Evolutionary conservation across 1,140 invertebrate species (phyloP).

Genomic region (Mesaphorura yosii): DNA sequence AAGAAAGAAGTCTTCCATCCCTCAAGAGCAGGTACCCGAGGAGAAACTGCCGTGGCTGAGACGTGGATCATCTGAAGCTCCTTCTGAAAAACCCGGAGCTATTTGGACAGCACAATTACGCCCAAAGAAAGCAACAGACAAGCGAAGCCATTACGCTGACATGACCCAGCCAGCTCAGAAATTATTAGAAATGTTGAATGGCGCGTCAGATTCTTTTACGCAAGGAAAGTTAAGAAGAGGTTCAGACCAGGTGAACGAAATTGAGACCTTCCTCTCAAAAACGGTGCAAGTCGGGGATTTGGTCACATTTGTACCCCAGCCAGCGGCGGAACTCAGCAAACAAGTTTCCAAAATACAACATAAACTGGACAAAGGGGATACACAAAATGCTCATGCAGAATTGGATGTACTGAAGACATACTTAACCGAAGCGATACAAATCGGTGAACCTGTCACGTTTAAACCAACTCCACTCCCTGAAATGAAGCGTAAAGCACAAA

Average conservation of each 20-base stretch:
- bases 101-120: slow-evolving; percentile 18
- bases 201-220: neutral
- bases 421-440: neutral
- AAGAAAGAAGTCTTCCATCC: neutral
- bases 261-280: neutral
- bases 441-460: neutral
- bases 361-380: neutral
- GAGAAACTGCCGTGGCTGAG: neutral
- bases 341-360: neutral
- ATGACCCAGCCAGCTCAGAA: neutral
- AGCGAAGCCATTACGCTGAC: neutral
- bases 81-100: neutral
- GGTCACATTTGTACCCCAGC: neutral
- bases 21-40: neutral
- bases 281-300: neutral
- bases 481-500: slow-evolving; percentile 6
- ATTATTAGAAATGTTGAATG: neutral
- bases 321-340: no score
- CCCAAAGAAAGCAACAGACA: neutral
- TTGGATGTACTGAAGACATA: slow-evolving; percentile 4
- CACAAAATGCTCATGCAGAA: neutral
- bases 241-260: neutral
- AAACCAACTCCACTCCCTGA: neutral
- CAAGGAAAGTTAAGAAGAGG: neutral
- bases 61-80: neutral